phyloP scores from a whole-genome alignment of 2,113 vertebrate genomes.

The Meleagris gallopavo region DNA sequence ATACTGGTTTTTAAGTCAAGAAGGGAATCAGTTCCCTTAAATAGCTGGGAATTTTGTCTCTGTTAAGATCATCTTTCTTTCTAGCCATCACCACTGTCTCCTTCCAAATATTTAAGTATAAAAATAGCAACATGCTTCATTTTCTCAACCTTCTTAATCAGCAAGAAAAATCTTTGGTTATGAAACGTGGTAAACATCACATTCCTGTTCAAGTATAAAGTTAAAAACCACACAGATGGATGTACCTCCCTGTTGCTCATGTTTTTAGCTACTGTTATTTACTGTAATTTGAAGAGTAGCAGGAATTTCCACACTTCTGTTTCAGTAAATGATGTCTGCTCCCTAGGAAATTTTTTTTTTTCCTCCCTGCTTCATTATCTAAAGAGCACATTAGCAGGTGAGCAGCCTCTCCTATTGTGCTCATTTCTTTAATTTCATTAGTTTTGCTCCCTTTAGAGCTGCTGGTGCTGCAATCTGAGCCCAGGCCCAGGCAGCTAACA shows the following conservation, averaged over 20 bases:
- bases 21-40: neutral
- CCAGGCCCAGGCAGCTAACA: neutral
- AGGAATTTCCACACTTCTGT: neutral
- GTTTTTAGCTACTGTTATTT: neutral
- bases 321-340: neutral
- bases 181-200: slow-evolving; percentile 29
- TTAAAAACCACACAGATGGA: neutral
- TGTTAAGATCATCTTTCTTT: slow-evolving; percentile 23
- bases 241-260: neutral
- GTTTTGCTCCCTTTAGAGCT: neutral
- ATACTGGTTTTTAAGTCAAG: neutral
- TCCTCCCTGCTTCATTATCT: neutral
- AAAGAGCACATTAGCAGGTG: neutral
- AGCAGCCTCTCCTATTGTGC: neutral
- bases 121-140: slow-evolving; percentile 30
- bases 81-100: neutral
- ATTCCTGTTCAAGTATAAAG: slow-evolving; percentile 27
- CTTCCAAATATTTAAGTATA: slow-evolving; percentile 60
- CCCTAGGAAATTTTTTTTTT: accelerated
- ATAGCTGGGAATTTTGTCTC: slow-evolving; percentile 46
- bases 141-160: neutral
- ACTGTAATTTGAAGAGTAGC: neutral
- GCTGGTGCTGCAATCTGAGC: neutral
- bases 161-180: slow-evolving; percentile 19
- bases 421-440: neutral